Base-by-base conservation (phyloP, 2,797 vertebrate genomes). In the Ispidina picta region DNA sequence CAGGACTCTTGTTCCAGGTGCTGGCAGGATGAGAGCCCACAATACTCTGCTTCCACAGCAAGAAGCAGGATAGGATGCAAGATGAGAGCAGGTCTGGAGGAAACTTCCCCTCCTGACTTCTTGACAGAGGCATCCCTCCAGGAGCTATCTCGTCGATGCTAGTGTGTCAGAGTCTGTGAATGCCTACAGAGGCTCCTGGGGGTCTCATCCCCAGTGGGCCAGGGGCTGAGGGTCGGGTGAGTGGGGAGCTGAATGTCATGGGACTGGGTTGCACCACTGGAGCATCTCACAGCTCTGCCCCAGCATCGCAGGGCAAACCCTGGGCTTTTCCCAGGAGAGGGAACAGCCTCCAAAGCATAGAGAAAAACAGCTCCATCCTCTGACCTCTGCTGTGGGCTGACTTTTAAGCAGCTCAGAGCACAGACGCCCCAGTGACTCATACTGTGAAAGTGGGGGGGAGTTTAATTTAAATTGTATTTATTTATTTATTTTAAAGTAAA, bases 191-290 rank as follows among this genome's bases (percentile, higher is more conserved):
- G 2, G 37, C 63, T 80, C 18, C 3, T 1, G 3, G 35, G n/a
- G 59, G 13, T 73, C 76, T 43, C 43, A 9, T 19, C 21, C 39
- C 5, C 37, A 26, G 41, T 65, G 0, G 1, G 29, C 29, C 1
- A 1, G n/a, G 19, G n/a, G 23, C 74, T 18, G 33, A 71, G 41
- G 17, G 0, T 12, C n/a, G 0, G 59, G 18, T 25, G 1, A 0
- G 31, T 44, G 6, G 8, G 37, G 10, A 60, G 26, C 16, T 2
- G 51, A 35, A 20, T 22, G 82, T 41, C 60, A 0, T 12, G 59
- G 22, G 39, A 20, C 41, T 3, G 1, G 15, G 17, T 16, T 25
- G 23, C 54, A 39, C 15, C 65, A 1, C 22, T 43, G 15, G 31
- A 86, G 31, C 70, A 73, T 51, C 63, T 44, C 22, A 0, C 51